Conservation (phyloP, 35 echinoderm and acorn worm genomes). For the Acanthaster planci region DNA sequence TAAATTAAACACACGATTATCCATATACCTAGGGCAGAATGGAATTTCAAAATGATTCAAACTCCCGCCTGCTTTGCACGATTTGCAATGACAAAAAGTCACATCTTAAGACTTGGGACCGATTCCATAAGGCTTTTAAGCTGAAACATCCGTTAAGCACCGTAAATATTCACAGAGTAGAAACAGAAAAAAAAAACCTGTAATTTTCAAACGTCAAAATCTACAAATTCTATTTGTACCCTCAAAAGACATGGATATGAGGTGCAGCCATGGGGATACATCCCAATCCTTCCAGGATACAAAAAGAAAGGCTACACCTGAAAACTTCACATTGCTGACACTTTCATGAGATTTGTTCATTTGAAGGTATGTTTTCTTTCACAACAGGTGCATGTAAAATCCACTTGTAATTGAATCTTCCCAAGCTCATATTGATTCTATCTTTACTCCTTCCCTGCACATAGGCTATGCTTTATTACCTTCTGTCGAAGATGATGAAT, state of each 20-base stretch:
- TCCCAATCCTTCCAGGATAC: background rate
- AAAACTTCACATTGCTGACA: background rate
- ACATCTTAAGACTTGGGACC: no score
- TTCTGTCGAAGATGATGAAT: background rate
- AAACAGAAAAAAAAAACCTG: no score
- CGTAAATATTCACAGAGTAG: no score
- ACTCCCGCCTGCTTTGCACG: no score
- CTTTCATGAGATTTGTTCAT: background rate
- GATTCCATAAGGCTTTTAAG: background rate
- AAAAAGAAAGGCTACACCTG: background rate
- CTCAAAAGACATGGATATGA: background rate
- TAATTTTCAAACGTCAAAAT: background rate
- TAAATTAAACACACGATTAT: slow-evolving; percentile 3
- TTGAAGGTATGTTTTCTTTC: background rate
- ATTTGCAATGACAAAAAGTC: no score
- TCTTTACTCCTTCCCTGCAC: background rate
- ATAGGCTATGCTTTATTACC: slow-evolving; percentile 5
- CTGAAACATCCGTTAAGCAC: background rate
- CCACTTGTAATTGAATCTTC: slow-evolving; percentile 11
- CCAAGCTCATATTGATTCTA: background rate
- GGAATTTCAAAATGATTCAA: no score
- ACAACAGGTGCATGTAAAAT: slow-evolving; percentile 19
- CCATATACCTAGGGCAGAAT: no score
- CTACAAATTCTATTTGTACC: background rate
- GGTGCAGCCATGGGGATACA: background rate